Evolutionary conservation across 2,888 invertebrate genomes (phyloP).

Genomic region (Dolichopus griseipennis): DNA sequence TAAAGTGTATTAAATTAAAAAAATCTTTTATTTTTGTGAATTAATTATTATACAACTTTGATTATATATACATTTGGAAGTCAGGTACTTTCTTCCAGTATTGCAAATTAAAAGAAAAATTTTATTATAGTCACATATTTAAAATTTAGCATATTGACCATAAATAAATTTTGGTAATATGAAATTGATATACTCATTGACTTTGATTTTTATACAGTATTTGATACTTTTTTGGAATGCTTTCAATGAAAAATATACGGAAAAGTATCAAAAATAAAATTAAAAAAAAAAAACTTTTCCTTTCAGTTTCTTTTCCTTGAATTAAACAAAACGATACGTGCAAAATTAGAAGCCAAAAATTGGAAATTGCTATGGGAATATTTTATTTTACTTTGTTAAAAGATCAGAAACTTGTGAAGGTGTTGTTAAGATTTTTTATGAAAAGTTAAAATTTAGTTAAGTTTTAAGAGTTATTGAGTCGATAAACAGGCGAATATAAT

Average conservation of each 20-base stretch:
- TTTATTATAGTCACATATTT: neutral
- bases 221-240: neutral
- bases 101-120: neutral
- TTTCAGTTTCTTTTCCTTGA: neutral
- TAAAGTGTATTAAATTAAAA: too few relatives aligned
- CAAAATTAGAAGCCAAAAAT: neutral
- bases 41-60: too few relatives aligned
- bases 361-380: neutral
- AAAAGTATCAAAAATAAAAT: neutral
- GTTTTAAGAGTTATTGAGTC: too few relatives aligned
- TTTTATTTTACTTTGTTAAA: too few relatives aligned
- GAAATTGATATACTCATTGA: neutral
- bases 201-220: neutral
- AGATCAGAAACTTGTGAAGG: neutral
- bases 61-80: neutral
- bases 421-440: neutral
- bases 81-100: neutral
- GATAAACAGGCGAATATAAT: too few relatives aligned
- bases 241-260: neutral
- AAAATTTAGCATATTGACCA: neutral
- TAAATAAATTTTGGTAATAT: neutral
- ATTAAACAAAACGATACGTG: neutral
- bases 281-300: neutral
- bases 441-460: neutral
- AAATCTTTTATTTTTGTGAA: too few relatives aligned